Conservation (phyloP, 2,888 invertebrate genomes). For the Acanthosepion esculentum region DNA sequence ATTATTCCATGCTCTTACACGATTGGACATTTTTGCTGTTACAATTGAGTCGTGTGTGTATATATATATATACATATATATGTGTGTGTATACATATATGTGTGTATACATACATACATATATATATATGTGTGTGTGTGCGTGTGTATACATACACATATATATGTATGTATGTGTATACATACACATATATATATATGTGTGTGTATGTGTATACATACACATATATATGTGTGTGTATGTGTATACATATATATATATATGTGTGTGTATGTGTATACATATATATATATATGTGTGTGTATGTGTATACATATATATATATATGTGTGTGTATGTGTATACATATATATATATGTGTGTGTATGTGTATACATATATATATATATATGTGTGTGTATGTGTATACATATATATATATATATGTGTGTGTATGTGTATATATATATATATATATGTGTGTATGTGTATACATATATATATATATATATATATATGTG, state of each 20-base stretch:
- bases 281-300: no score
- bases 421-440: neutral
- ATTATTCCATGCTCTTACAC: no score
- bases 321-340: neutral
- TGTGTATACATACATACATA: neutral
- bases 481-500: neutral
- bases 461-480: neutral
- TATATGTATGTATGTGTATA: neutral
- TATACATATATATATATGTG: neutral
- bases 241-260: neutral
- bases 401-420: neutral
- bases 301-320: neutral
- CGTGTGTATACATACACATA: neutral
- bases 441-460: neutral
- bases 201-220: neutral
- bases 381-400: neutral
- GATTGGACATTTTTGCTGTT: no score
- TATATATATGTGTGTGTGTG: neutral
- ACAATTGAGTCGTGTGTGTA: no score
- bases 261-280: neutral
- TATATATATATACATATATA: no score
- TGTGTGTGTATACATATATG: no score
- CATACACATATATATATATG: neutral
- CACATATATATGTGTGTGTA: neutral
- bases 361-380: neutral